Percentiles rank a stretch among this genome's conserved stretches.
These are phyloP conservation scores for Zoanthus sansibaricus DNA, from an alignment of 92 coral and sea anemone species.

Conservation along the genomic window DNA sequence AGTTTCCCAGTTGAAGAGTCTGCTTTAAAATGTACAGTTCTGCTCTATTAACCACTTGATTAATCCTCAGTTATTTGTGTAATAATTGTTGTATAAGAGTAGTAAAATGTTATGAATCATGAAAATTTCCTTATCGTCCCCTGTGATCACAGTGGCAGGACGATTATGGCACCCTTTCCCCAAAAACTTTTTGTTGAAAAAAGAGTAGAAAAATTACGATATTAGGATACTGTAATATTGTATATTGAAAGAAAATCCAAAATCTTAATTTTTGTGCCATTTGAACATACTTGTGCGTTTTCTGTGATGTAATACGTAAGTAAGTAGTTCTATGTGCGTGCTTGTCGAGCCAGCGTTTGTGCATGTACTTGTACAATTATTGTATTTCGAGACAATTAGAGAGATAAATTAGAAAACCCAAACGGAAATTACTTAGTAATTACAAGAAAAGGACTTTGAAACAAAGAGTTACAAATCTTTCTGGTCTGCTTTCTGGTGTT, in stretches of 20 bases:
- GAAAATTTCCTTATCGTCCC: slow-evolving; percentile 36
- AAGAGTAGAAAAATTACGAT: slow-evolving; percentile 53
- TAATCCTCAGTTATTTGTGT: slow-evolving; percentile 14
- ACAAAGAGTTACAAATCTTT: slow-evolving; percentile 46
- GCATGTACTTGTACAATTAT: slow-evolving; percentile 45
- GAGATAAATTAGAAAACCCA: slow-evolving; percentile 41
- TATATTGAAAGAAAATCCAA: slow-evolving; percentile 71
- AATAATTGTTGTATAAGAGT: slow-evolving; percentile 49
- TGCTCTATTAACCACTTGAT: slow-evolving; percentile 18
- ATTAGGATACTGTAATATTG: slow-evolving; percentile 68
- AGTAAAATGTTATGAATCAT: slow-evolving; percentile 33
- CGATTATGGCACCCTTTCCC: slow-evolving; percentile 26
- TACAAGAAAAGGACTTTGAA: slow-evolving; percentile 52
- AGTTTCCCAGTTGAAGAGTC: slow-evolving; percentile 14
- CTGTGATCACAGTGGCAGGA: slow-evolving; percentile 12
- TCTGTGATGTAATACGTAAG: slow-evolving; percentile 20
- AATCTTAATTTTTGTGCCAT: slow-evolving; percentile 78
- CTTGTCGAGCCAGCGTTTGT: slow-evolving; percentile 12
- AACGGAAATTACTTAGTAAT: slow-evolving; percentile 28
- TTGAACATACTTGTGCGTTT: slow-evolving; percentile 51
- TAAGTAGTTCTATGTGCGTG: slow-evolving; percentile 30
- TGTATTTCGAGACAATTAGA: slow-evolving; percentile 62
- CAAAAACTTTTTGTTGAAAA: slow-evolving; percentile 61
- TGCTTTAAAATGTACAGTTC: slow-evolving; percentile 40
- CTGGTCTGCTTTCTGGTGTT: slow-evolving; percentile 58